Evolutionary conservation across 1,140 invertebrate species (phyloP).

Genomic region (Drosophila suzukii): DNA sequence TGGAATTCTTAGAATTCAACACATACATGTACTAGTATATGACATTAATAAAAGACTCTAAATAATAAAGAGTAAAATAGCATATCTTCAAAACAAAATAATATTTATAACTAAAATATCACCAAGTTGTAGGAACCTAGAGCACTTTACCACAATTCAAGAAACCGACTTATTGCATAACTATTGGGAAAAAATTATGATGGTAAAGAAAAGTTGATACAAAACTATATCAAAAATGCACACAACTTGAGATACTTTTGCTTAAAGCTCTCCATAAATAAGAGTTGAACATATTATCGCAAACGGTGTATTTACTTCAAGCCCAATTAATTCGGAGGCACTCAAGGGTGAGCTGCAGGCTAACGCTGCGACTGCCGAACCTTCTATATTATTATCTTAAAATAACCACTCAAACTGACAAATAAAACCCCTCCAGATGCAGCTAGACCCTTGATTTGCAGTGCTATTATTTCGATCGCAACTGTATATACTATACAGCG

Average conservation of each 20-base stretch:
- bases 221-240: background rate
- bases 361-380: background rate
- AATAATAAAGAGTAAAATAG: no score
- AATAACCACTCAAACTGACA: slow-evolving; percentile 31
- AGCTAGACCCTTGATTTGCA: slow-evolving; percentile 37
- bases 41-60: no score
- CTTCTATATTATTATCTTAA: slow-evolving; percentile 1
- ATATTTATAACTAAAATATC: no score
- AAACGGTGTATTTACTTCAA: slow-evolving; percentile 1
- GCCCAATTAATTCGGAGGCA: slow-evolving; percentile 3
- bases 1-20: background rate
- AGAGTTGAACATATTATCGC: background rate
- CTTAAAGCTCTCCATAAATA: background rate
- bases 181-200: no score
- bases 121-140: no score
- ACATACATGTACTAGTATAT: no score
- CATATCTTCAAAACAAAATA: no score
- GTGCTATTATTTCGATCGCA: slow-evolving; percentile 43
- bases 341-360: slow-evolving; percentile 1
- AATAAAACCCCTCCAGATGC: slow-evolving; percentile 7
- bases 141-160: no score
- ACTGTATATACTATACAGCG: slow-evolving; percentile 20
- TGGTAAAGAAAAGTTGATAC: background rate
- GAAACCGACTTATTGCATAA: no score
- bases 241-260: background rate